These are phyloP conservation scores for Siderastrea siderea DNA, from an alignment of 92 coral and sea anemone genomes.

Conservation along the genomic window DNA sequence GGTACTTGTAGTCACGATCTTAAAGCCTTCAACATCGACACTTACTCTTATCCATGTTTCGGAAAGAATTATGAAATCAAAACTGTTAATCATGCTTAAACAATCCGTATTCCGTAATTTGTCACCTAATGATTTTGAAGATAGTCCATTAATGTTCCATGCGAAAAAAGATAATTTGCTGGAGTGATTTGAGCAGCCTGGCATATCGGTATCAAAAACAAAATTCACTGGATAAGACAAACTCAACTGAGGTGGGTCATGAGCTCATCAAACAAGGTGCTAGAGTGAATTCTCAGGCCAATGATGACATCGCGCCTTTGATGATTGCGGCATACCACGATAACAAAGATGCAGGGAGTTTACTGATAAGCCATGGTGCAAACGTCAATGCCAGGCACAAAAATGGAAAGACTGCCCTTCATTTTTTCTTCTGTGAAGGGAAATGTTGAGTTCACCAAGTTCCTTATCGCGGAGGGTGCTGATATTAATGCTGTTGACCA, in stretches of 20 bases:
- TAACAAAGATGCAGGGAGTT: conserved; percentile 41
- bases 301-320: conserved; percentile 75
- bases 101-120: too few relatives aligned
- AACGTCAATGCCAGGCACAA: conserved; percentile 71
- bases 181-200: too few relatives aligned
- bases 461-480: conserved; percentile 62
- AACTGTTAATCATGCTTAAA: too few relatives aligned
- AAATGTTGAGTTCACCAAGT: conserved; percentile 46
- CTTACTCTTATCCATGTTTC: too few relatives aligned
- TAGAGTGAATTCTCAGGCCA: conserved; percentile 63
- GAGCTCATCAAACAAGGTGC: conserved; percentile 52
- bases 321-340: conserved; percentile 82
- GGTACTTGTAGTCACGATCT: too few relatives aligned
- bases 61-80: too few relatives aligned
- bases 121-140: too few relatives aligned
- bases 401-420: conserved; percentile 84
- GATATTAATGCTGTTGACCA: conserved; percentile 68
- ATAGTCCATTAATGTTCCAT: too few relatives aligned
- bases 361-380: conserved; percentile 67
- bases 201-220: too few relatives aligned
- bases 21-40: too few relatives aligned
- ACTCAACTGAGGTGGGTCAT: conserved; percentile 54
- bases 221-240: too few relatives aligned
- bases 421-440: conserved; percentile 77
- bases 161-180: too few relatives aligned